phyloP scores from a whole-genome alignment of 2,113 vertebrate species.

The Euleptes europaea region DNA sequence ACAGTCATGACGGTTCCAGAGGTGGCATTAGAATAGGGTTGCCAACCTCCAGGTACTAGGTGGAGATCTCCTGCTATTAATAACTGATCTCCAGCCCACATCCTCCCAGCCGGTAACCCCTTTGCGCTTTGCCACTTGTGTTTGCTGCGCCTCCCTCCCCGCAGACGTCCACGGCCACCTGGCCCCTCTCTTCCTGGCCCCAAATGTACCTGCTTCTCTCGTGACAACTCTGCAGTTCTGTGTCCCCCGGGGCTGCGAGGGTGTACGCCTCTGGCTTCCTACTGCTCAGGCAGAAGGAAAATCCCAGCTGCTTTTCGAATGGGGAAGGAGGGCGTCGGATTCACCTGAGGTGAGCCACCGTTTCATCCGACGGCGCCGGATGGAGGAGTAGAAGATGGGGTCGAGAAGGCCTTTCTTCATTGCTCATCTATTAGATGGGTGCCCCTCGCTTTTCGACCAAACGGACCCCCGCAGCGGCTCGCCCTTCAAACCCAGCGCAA shows the following conservation, averaged over 20 bases:
- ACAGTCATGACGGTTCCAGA: too few relatives aligned
- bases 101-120: too few relatives aligned
- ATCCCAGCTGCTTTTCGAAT: background rate
- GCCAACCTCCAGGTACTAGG: too few relatives aligned
- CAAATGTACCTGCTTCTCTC: background rate
- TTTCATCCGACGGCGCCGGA: background rate
- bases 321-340: background rate
- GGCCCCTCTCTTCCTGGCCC: background rate
- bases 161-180: background rate
- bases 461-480: too few relatives aligned
- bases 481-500: too few relatives aligned
- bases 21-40: too few relatives aligned
- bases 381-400: background rate
- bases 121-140: background rate
- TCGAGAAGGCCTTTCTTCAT: too few relatives aligned
- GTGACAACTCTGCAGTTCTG: background rate
- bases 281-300: background rate
- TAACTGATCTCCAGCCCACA: too few relatives aligned
- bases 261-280: background rate
- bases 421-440: too few relatives aligned
- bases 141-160: too few relatives aligned
- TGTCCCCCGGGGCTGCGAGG: background rate
- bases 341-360: background rate
- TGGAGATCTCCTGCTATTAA: too few relatives aligned
- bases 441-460: too few relatives aligned